phyloP scores from a whole-genome alignment of 2,797 vertebrate species.

The Ambastaia sidthimunki region DNA sequence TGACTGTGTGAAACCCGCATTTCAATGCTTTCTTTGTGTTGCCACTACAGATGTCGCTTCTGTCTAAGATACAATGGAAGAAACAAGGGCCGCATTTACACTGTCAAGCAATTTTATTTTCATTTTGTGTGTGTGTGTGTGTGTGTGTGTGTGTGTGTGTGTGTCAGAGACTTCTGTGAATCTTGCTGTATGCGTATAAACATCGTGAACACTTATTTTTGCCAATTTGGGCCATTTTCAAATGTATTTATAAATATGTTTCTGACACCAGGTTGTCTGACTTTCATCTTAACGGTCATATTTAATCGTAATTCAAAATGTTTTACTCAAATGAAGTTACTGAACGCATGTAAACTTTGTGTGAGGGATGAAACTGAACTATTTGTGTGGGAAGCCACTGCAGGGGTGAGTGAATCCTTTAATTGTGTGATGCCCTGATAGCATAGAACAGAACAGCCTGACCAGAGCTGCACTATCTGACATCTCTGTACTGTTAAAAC shows the following conservation, averaged over 20 bases:
- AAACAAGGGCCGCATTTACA: not conserved
- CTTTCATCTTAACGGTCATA: not conserved
- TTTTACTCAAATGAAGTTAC: not conserved
- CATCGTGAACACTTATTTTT: no score
- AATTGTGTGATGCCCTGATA: no score
- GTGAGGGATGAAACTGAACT: no score
- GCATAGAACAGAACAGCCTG: no score
- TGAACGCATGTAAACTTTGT: no score
- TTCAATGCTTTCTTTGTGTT: conserved; percentile 12
- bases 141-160: no score
- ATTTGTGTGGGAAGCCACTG: no score
- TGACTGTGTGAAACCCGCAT: conserved; percentile 3
- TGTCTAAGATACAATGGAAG: not conserved
- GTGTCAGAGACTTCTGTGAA: not conserved
- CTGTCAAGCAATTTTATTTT: not conserved
- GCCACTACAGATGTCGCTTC: conserved; percentile 12
- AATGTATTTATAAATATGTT: not conserved
- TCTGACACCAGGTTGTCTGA: not conserved
- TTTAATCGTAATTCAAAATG: not conserved
- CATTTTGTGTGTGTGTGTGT: no score
- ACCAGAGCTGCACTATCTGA: no score
- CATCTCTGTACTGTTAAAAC: no score
- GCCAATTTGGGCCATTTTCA: not conserved
- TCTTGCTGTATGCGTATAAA: not conserved
- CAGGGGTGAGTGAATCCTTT: no score